Conservation (phyloP, 2,797 vertebrate genomes). For the Leucoraja ocellata region DNA sequence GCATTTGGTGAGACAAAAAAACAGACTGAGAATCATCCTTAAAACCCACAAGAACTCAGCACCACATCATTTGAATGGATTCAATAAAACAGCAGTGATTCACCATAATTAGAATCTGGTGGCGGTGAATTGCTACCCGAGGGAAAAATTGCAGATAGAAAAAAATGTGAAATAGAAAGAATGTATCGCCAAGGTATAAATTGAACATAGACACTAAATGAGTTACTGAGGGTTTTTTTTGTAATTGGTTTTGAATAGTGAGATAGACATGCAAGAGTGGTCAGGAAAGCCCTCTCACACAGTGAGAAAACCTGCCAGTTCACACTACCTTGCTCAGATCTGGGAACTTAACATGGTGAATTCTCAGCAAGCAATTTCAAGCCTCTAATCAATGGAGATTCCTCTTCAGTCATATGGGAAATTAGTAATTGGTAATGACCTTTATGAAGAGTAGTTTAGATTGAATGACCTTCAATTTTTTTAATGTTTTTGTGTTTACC, state of each 20-base stretch:
- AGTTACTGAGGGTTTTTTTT: not conserved
- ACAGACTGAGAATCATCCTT: not conserved
- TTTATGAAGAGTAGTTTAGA: not conserved
- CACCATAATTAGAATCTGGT: constrained; percentile 10
- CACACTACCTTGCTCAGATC: not conserved
- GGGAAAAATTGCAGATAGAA: constrained; percentile 10
- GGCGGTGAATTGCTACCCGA: not conserved
- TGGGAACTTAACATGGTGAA: not conserved
- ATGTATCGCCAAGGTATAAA: not conserved
- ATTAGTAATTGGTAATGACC: not conserved
- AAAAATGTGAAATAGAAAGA: not conserved
- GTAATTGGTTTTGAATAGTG: not conserved
- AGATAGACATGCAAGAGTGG: constrained; percentile 4
- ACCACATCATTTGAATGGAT: not conserved
- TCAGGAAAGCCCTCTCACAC: not conserved
- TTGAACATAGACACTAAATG: not conserved
- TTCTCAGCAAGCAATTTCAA: not conserved
- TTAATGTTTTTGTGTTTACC: not conserved
- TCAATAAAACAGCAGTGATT: constrained; percentile 27
- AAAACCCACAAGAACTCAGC: not conserved
- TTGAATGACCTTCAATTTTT: not conserved
- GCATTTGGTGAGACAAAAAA: not conserved
- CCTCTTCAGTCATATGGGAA: not conserved
- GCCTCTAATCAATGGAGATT: not conserved
- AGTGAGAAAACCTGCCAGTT: not conserved